Percentiles rank a stretch among this genome's conserved stretches.
phyloP scores from a whole-genome alignment of 2,888 invertebrate genomes.

The Parnassius orleans region DNA sequence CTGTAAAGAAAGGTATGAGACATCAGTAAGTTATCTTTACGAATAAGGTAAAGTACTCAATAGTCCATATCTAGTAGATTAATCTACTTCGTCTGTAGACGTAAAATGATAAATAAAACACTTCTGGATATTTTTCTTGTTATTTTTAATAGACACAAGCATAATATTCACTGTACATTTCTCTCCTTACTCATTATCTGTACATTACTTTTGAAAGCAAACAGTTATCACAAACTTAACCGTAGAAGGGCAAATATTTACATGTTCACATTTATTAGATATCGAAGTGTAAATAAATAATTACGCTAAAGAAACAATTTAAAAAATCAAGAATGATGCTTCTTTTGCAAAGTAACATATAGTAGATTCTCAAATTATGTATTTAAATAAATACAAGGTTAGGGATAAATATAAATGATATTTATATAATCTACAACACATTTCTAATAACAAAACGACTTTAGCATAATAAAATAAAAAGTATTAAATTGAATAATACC shows the following conservation, averaged over 20 bases:
- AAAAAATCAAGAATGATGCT: too few species aligned
- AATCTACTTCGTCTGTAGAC: not conserved
- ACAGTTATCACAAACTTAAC: slow-evolving; percentile 34
- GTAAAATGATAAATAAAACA: slow-evolving; percentile 25
- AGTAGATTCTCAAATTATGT: too few species aligned
- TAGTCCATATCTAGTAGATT: too few species aligned
- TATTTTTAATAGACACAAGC: slow-evolving; percentile 49
- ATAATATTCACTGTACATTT: slow-evolving; percentile 44
- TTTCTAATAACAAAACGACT: too few species aligned
- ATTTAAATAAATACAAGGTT: not conserved
- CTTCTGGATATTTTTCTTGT: slow-evolving; percentile 32
- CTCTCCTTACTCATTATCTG: slow-evolving; percentile 36
- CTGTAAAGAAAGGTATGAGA: too few species aligned
- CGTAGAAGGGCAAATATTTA: slow-evolving; percentile 28
- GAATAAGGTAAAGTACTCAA: too few species aligned
- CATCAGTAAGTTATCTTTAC: too few species aligned
- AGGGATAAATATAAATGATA: not conserved
- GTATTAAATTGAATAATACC: too few species aligned
- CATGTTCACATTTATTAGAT: not conserved
- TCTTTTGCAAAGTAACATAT: too few species aligned
- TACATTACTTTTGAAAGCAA: slow-evolving; percentile 35
- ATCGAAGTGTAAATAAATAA: not conserved
- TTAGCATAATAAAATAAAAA: too few species aligned
- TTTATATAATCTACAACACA: too few species aligned
- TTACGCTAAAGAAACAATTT: not conserved